Conservation (phyloP, 2,113 vertebrate species). For the Leiothrix lutea region DNA sequence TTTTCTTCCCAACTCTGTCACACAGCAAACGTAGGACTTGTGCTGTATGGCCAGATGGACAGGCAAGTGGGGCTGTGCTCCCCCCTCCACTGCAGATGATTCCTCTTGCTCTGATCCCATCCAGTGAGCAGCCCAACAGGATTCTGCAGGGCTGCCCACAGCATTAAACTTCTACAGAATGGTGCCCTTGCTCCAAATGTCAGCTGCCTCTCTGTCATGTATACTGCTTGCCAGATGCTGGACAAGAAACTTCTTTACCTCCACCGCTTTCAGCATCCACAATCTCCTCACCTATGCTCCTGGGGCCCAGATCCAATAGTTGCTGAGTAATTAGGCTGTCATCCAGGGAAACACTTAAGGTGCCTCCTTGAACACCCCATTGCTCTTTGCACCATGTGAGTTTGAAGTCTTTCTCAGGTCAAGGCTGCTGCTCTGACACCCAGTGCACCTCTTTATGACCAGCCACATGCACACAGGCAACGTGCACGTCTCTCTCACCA, state of each 20-base stretch:
- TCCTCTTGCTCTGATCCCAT: not conserved
- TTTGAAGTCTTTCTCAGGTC: not conserved
- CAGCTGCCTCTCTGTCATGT: rapidly evolving
- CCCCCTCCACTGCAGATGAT: not conserved
- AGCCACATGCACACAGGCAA: not conserved
- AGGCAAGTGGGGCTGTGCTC: rapidly evolving
- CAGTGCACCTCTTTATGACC: not conserved
- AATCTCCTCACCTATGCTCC: not conserved
- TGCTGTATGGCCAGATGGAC: rapidly evolving
- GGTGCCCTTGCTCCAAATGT: not conserved
- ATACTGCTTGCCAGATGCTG: not conserved
- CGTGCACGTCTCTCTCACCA: rapidly evolving
- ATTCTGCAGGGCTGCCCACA: not conserved
- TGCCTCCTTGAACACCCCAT: rapidly evolving
- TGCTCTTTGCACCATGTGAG: rapidly evolving
- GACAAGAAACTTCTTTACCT: not conserved
- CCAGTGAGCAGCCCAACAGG: rapidly evolving
- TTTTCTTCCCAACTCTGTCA: not conserved
- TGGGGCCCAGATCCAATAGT: not conserved
- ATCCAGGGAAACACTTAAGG: rapidly evolving
- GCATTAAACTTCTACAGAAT: not conserved
- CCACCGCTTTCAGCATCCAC: not conserved
- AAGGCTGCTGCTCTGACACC: not conserved
- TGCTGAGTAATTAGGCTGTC: not conserved
- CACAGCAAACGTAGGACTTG: not conserved